A percentile compares a stretch with the other conserved stretches of the same genome.
These are phyloP conservation scores for Drosophila tsacasi DNA, from an alignment of 1,140 invertebrate species.

Conservation along the genomic window DNA sequence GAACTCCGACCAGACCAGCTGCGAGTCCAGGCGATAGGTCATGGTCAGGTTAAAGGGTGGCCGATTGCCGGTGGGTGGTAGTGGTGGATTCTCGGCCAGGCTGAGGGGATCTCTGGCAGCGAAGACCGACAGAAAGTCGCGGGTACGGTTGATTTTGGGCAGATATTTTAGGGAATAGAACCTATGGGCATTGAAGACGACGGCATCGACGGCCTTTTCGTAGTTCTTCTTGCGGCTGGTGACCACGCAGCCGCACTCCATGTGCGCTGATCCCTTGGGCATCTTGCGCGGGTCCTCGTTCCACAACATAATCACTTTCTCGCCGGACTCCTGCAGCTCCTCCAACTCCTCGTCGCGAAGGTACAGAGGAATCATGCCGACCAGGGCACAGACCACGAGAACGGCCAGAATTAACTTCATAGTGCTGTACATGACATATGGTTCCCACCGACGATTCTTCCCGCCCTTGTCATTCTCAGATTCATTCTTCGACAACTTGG, in stretches of 20 bases:
- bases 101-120: slow-evolving; percentile 31
- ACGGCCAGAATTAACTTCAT: slow-evolving; percentile 18
- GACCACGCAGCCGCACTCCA: slow-evolving; percentile 55
- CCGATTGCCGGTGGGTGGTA: neutral
- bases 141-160: neutral
- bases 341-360: neutral
- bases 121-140: slow-evolving; percentile 42
- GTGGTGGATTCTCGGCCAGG: slow-evolving; percentile 7
- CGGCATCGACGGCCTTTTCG: slow-evolving; percentile 28
- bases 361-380: slow-evolving; percentile 11
- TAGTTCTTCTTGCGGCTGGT: slow-evolving; percentile 22
- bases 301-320: slow-evolving; percentile 51
- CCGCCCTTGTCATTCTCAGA: neutral
- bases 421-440: neutral
- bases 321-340: neutral
- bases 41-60: slow-evolving; percentile 34
- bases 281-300: slow-evolving; percentile 3
- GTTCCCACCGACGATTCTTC: neutral
- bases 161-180: slow-evolving; percentile 28
- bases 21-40: too few relatives aligned
- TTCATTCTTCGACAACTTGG: neutral
- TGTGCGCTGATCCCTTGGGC: neutral
- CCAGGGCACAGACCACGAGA: slow-evolving; percentile 23
- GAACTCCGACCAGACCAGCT: too few relatives aligned
- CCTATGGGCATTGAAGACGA: slow-evolving; percentile 54